A percentile compares a stretch with the other conserved stretches of the same genome.
Conservation (phyloP, 2,888 invertebrate genomes). For the Hypomecis atomaria region DNA sequence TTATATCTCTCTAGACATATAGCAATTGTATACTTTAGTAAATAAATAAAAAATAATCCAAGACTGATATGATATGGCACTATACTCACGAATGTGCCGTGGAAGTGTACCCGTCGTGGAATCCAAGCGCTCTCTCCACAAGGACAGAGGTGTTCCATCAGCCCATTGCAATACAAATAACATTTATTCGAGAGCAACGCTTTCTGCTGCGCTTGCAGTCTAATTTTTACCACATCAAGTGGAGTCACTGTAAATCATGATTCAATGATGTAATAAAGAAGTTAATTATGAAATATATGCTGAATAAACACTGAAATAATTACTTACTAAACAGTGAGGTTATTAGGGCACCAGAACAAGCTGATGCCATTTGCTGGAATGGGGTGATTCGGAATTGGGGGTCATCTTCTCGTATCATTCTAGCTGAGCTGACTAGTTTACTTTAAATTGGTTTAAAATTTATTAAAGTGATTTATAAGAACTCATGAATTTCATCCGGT, state of each 20-base stretch:
- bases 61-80: no score
- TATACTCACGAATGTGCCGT: constrained; percentile 88
- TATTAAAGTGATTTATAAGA: constrained; percentile 11
- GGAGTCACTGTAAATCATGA: constrained; percentile 93
- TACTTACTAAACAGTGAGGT: constrained; percentile 94
- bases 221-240: constrained; percentile 99
- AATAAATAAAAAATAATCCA: no score
- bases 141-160: constrained; percentile 98
- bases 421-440: constrained; percentile 34
- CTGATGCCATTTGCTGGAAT: constrained; percentile 92
- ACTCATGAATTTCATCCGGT: constrained; percentile 39
- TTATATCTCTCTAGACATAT: no score
- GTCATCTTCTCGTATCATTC: constrained; percentile 87
- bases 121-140: constrained; percentile 89
- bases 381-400: constrained; percentile 91
- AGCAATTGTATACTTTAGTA: no score
- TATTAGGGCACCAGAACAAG: constrained; percentile 94
- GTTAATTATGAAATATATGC: constrained; percentile 1
- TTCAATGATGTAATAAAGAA: background rate
- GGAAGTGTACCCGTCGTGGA: constrained; percentile 88
- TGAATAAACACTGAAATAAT: constrained; percentile 10
- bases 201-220: constrained; percentile 97
- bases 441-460: constrained; percentile 13
- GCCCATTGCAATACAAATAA: constrained; percentile 98
- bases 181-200: constrained; percentile 92